Conservation (phyloP, 2,888 invertebrate genomes). For the Trachelus tabidus region DNA sequence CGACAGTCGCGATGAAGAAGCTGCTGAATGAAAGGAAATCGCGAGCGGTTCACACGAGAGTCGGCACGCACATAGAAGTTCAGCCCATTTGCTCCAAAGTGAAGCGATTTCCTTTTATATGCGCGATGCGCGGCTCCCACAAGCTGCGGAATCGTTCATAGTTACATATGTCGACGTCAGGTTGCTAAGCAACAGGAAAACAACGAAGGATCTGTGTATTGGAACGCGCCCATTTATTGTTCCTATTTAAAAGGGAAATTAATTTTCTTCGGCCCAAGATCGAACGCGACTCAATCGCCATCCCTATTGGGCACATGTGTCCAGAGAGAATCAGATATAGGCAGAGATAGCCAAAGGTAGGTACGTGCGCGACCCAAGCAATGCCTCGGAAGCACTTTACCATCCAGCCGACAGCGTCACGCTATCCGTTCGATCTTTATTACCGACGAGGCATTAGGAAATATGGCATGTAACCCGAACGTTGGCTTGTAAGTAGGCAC, state of each 20-base stretch:
- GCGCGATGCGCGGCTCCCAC: conserved; percentile 52
- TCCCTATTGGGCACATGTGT: too few species aligned
- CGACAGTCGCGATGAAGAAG: conserved; percentile 59
- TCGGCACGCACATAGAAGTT: conserved; percentile 45
- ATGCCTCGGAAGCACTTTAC: conserved; percentile 22
- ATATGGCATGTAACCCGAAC: conserved; percentile 25
- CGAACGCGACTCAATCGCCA: too few species aligned
- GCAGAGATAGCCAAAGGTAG: too few species aligned
- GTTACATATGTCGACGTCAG: not conserved
- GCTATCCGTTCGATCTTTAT: conserved; percentile 33
- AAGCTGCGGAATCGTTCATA: conserved; percentile 9
- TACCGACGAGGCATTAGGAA: conserved; percentile 26
- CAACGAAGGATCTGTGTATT: too few species aligned
- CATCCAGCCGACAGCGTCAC: conserved; percentile 30
- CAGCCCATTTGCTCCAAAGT: conserved; percentile 54
- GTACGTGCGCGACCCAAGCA: not conserved
- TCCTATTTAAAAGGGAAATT: too few species aligned
- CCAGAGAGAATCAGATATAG: too few species aligned
- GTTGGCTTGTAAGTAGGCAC: conserved; percentile 21
- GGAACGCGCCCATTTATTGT: too few species aligned
- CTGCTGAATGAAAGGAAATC: conserved; percentile 59
- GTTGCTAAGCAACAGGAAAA: too few species aligned
- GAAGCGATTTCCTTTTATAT: conserved; percentile 58
- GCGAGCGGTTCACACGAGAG: conserved; percentile 57
- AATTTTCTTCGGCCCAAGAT: too few species aligned